A percentile compares a stretch with the other conserved stretches of the same genome.
Evolutionary conservation across 2,888 invertebrate genomes (phyloP).

Genomic region (Eupeodes luniger): DNA sequence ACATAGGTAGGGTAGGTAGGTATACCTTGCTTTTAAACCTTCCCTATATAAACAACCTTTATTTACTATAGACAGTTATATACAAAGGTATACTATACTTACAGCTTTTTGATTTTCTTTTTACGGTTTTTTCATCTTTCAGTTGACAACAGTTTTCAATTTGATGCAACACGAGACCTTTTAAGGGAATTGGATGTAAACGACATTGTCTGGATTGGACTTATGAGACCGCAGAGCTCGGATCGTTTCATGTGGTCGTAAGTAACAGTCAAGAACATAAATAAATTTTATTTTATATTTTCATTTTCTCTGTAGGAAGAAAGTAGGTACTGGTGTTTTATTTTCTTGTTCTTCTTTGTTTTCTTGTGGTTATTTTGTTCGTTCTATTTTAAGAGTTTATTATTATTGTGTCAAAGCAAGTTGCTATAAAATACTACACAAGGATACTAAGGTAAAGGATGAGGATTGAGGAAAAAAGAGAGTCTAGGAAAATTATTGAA

Average conservation of each 20-base stretch:
- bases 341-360: background rate
- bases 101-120: background rate
- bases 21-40: background rate
- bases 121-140: conserved; percentile 50
- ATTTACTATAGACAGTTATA: background rate
- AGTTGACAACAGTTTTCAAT: conserved; percentile 92
- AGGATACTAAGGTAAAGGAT: background rate
- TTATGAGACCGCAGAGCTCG: conserved; percentile 89
- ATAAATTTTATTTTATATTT: conserved; percentile 55
- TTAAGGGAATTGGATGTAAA: conserved; percentile 91
- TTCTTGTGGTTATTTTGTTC: background rate
- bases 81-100: background rate
- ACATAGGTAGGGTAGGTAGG: no score
- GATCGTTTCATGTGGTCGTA: conserved; percentile 92
- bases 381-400: conserved; percentile 7
- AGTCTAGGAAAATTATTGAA: conserved; percentile 1
- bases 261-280: conserved; percentile 82
- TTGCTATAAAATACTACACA: background rate
- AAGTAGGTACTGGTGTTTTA: conserved; percentile 24
- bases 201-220: conserved; percentile 91
- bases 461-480: background rate
- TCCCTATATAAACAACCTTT: background rate
- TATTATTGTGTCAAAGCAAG: background rate
- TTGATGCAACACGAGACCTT: conserved; percentile 91
- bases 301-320: background rate